Conservation (phyloP, 2,888 invertebrate genomes). For the Cyaniris semiargus region DNA sequence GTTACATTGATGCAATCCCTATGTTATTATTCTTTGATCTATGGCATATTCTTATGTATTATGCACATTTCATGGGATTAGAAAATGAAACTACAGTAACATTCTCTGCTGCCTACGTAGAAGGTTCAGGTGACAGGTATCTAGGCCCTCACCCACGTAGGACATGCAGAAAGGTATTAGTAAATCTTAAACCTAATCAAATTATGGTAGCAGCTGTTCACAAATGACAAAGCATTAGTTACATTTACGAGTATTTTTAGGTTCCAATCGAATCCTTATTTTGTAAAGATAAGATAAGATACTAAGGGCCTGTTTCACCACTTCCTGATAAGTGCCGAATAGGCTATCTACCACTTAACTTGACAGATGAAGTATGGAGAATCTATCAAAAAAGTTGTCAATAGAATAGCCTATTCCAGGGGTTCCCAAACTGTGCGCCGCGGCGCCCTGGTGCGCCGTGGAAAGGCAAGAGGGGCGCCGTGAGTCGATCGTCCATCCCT, state of each 20-base stretch:
- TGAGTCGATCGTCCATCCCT: no score
- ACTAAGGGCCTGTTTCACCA: no score
- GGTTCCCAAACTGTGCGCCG: no score
- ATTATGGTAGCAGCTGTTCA: background rate
- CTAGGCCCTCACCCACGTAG: conserved; percentile 52
- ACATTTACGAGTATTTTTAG: background rate
- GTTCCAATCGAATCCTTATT: no score
- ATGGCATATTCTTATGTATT: background rate
- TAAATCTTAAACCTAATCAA: conserved; percentile 43
- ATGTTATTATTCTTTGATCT: background rate
- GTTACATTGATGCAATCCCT: background rate
- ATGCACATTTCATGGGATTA: background rate
- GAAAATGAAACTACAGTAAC: background rate
- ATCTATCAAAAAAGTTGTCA: no score
- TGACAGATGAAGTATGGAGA: no score
- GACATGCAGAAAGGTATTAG: conserved; percentile 44
- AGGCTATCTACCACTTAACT: no score
- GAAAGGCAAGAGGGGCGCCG: no score
- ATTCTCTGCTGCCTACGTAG: conserved; percentile 42
- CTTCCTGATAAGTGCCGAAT: no score
- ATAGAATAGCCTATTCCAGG: no score
- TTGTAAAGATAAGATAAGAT: no score
- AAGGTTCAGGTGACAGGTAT: conserved; percentile 39
- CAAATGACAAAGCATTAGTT: background rate
- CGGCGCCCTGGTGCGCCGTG: no score